Evolutionary conservation across 37 sponge, comb jelly and placozoan genomes (phyloP), one percentile per base, ranked within the genome.

Genomic region (Halisarca cf. caerulea): DNA sequence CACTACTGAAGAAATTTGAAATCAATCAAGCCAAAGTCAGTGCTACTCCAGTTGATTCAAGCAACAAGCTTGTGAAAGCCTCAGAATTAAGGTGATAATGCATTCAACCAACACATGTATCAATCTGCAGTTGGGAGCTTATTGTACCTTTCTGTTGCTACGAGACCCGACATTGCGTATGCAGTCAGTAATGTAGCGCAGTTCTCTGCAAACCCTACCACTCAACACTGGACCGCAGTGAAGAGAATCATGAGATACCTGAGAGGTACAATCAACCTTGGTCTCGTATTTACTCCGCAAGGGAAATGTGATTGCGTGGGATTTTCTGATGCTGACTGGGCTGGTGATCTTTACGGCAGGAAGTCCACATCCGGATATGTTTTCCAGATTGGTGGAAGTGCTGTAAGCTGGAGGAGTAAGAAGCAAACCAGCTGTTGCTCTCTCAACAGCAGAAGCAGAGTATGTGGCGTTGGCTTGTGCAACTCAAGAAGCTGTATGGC

Each of bases 101-200:
- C 32, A 6, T 37, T 83, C 20, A 66, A 85, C 55, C 85, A 85
- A 60, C 78, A 75, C 27, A 39, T 17, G 25, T 85, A 85, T 24
- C 85, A 85, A 37, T 85, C 85, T 45, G 85, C 85, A 43, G 54
- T 85, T 85, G 85, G 85, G 15, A 72, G 84, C 58, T 43, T 83
- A 11, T 30, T 83, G 59, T 83, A 83, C 24, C 37, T 83, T 1
- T 74, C 85, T 60, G 78, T 74, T 17, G 47, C 69, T 40, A 85
- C 85, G 3, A 61, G 85, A 58, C 85, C 78, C 24, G 85, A 85
- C 79, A 85, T 85, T 28, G 24, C 85, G 54, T 83, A 53, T 66
- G 84, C 84, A 21, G 84, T 83, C 40, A 72, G 84, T 54, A 83
- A 72, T 55, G 58, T 83, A 8, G 84, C 83, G 24, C 61, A 82